These are phyloP conservation scores for Malurus elegans DNA, from an alignment of 2,113 vertebrate species.

Conservation along the genomic window DNA sequence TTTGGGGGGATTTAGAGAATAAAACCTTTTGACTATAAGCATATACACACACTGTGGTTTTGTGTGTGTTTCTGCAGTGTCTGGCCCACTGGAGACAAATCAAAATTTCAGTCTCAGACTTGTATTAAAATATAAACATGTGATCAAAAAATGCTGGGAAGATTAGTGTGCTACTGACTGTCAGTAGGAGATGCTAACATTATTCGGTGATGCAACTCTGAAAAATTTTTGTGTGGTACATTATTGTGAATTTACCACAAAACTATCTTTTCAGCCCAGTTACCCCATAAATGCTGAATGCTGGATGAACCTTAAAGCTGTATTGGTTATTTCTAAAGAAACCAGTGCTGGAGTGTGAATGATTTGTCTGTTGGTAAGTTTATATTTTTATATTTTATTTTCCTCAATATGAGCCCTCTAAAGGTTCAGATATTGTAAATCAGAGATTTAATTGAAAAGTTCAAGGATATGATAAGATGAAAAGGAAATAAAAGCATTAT, in stretches of 20 bases:
- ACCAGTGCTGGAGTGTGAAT: not conserved
- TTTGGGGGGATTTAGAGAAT: fast-evolving
- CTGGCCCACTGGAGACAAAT: not conserved
- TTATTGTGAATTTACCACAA: not conserved
- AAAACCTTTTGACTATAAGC: not conserved
- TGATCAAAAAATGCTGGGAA: not conserved
- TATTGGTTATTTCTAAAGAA: not conserved
- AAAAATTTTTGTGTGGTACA: not conserved
- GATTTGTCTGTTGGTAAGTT: not conserved
- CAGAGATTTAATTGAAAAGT: constrained; percentile 25
- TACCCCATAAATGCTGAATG: not conserved
- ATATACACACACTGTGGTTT: not conserved
- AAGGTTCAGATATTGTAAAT: not conserved
- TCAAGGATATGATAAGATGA: constrained; percentile 12
- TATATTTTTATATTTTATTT: not conserved
- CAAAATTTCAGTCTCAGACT: not conserved
- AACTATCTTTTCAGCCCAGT: not conserved
- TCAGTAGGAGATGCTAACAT: constrained; percentile 7
- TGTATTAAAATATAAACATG: not conserved
- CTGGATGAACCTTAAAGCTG: not conserved
- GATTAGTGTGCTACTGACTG: constrained; percentile 39
- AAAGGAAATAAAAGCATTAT: constrained; percentile 43
- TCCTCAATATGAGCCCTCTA: not conserved
- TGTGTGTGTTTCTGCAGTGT: not conserved
- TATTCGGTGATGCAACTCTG: not conserved